Conservation (phyloP, 2,113 vertebrate species). For the Brachirus orientalis region DNA sequence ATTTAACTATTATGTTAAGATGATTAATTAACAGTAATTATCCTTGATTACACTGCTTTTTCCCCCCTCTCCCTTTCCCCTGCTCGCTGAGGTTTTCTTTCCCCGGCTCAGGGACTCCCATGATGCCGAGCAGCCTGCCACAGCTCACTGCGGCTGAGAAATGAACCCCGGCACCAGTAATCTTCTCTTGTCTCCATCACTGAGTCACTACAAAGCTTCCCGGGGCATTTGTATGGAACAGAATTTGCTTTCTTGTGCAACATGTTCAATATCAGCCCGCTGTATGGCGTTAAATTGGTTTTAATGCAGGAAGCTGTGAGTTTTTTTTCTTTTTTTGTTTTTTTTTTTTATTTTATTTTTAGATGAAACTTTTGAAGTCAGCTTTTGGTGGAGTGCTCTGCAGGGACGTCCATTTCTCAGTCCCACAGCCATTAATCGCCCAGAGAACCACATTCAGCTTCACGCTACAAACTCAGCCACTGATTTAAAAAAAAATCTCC, state of each 20-base stretch:
- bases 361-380: no score
- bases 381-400: no score
- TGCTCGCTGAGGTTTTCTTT: conserved; percentile 6
- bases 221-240: conserved; percentile 18
- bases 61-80: background rate
- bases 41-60: conserved; percentile 12
- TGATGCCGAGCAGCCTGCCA: conserved; percentile 14
- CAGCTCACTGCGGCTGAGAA: conserved; percentile 38
- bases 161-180: conserved; percentile 43
- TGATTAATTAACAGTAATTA: conserved; percentile 34
- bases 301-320: conserved; percentile 56
- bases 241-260: conserved; percentile 38
- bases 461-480: background rate
- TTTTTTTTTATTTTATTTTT: no score
- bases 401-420: no score
- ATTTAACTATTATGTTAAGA: conserved; percentile 5
- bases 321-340: no score
- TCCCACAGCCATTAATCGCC: no score
- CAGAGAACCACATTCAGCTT: conserved; percentile 1
- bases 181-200: conserved; percentile 45
- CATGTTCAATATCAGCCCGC: conserved; percentile 34
- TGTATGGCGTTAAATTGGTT: conserved; percentile 41
- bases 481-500: conserved; percentile 17
- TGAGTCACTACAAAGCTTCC: conserved; percentile 25
- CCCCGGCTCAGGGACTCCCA: conserved; percentile 16